A percentile compares a stretch with the other conserved stretches of the same genome.
phyloP scores from a whole-genome alignment of 2,797 vertebrate genomes.

The Pantherophis alleghaniensis region DNA sequence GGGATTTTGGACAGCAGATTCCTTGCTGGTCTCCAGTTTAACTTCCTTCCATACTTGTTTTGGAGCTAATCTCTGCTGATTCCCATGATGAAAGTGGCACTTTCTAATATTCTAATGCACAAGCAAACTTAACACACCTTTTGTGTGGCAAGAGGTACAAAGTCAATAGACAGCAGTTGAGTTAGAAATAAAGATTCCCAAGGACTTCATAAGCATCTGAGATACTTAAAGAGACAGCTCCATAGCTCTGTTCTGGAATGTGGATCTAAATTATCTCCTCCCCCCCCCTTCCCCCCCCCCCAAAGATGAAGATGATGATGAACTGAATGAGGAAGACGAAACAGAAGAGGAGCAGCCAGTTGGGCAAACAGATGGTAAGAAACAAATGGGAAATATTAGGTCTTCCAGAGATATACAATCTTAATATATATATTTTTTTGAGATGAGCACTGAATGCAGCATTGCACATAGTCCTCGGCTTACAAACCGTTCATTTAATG shows the following conservation, averaged over 20 bases:
- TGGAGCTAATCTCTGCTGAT: not conserved
- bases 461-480: not conserved
- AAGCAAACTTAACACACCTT: not conserved
- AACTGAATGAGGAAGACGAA: conserved; percentile 71
- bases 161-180: not conserved
- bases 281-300: not conserved
- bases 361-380: conserved; percentile 66
- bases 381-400: not conserved
- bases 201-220: not conserved
- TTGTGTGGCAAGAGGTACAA: not conserved
- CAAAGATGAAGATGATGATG: conserved; percentile 74
- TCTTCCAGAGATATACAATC: not conserved
- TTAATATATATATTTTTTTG: not conserved
- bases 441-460: not conserved
- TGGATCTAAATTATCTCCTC: not conserved
- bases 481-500: not conserved
- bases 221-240: not conserved
- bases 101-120: not conserved
- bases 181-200: not conserved
- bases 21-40: not conserved
- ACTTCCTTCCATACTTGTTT: not conserved
- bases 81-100: not conserved
- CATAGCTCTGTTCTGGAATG: not conserved
- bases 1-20: not conserved
- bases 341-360: conserved; percentile 52